Conservation (phyloP, 92 coral and sea anemone species). For the Porites rus region DNA sequence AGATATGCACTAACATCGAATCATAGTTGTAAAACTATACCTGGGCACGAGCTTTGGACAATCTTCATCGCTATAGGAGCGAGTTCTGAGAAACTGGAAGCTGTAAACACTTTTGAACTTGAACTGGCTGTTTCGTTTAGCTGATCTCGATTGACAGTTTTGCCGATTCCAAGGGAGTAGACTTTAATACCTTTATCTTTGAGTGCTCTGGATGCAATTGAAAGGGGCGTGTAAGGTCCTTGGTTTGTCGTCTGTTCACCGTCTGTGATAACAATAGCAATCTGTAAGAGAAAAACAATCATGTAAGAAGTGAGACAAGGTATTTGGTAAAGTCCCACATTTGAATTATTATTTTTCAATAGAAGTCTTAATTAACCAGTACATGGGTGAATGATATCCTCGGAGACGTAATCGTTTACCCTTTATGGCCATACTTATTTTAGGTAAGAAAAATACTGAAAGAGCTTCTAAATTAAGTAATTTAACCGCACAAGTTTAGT, state of each 20-base stretch:
- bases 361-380: no score
- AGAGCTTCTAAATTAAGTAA: no score
- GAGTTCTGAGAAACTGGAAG: slow-evolving; percentile 20
- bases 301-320: not conserved
- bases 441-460: no score
- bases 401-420: no score
- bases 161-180: slow-evolving; percentile 62
- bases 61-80: slow-evolving; percentile 21
- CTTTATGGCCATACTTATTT: no score
- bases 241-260: slow-evolving; percentile 63
- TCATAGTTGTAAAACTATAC: not conserved
- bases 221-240: slow-evolving; percentile 40
- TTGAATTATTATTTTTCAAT: no score
- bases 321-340: no score
- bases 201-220: slow-evolving; percentile 43
- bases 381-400: no score
- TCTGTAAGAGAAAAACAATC: slow-evolving; percentile 1
- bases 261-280: slow-evolving; percentile 64
- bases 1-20: no score
- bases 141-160: slow-evolving; percentile 10
- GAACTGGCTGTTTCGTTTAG: slow-evolving; percentile 43
- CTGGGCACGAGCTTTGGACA: slow-evolving; percentile 33
- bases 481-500: no score
- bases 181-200: slow-evolving; percentile 58
- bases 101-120: slow-evolving; percentile 30